Evolutionary conservation across 2,797 vertebrate genomes (phyloP), one percentile per base, ranked within the genome.

Genomic region (Parauchenoglanis ngamensis): DNA sequence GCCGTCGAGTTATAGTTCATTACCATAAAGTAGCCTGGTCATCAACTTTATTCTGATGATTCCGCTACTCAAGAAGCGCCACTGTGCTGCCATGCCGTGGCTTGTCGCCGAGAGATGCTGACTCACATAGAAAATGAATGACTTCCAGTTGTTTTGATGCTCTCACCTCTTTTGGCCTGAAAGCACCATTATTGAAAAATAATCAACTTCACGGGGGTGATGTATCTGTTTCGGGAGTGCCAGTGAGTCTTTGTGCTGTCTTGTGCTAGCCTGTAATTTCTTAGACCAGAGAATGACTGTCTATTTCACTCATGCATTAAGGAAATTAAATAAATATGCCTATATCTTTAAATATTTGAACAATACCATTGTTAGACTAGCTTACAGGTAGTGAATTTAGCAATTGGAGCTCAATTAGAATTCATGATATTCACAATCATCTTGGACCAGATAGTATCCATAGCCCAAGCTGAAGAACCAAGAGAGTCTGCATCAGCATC

Each of bases 401-500:
- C 7, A 2, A 25, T 56, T 35, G 35, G 17, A 65, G 54, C 56
- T 72, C 23, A 40, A 70, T 59, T 80, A 11, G 31, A 87, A 31
- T 72, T 77, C 61, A 81, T 72, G 63, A 67, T 31, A 76, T 86
- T 70, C 13, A 23, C 40, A 75, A 80, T 88, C 85, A 84, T 56
- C 81, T 83, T 61, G 49, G 85, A 35, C 25, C 73, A 80, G 15
- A 65, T 68, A 86, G 5, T 72, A 83, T 40, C 72, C 40, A 73
- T 83, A 77, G 44, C 76, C 86, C 23, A n/a, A 68, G 61, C 65
- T 67, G 80, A 88, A 79, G 85, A 88, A 63, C 31, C 86, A 21
- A 57, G 28, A 70, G 73, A 84, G 78, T 90, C 63, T 73, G 81
- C 63, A 67, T 88, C 83, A 89, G 84, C 79, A 87, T 86, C 89